Base-by-base conservation (phyloP, 2,888 invertebrate species). In the Coronaproctus castanopsis region DNA sequence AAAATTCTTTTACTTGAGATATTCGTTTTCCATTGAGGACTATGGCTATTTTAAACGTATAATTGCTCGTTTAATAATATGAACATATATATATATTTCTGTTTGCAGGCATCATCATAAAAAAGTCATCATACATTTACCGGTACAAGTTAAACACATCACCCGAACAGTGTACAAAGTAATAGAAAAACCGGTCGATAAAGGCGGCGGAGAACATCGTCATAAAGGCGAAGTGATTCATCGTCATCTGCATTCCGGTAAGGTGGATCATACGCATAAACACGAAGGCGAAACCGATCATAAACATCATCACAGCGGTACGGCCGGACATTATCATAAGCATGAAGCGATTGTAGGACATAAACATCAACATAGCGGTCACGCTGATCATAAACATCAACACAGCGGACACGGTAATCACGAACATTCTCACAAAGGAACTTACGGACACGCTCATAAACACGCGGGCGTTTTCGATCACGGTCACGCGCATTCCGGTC, bases 81-180 rank as follows among this genome's bases (percentile, higher is more conserved):
- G n/a, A n/a, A n/a, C n/a, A n/a, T n/a, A n/a, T n/a, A n/a, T n/a
- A n/a, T n/a, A n/a, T n/a, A n/a, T 55, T 36, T 24, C 53, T 23
- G 8, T 51, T 57, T 23, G 8, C 55, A 59, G 55, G 21, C 14
- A 54, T 5, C 14, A 54, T 14, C 59, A 76, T 61, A 81, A 82
- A 65, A 79, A 80, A 66, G 80, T 83, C 3, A 76, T 80, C 5
- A 80, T 83, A 63, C 80, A 80, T 67, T 78, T 83, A 20, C 83
- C 83, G 1, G 78, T 78, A 67, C 77, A 78, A 65, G 76, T 82
- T 63, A 82, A 83, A 71, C 81, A 81, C 65, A 83, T 83, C 68
- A 81, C 80, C 0, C 83, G 83, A 68, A 83, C 81, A 0, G 75
- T 83, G n/a, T 81, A 78, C 72, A 83, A 82, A 69, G 78, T 81